Evolutionary conservation across 1,140 invertebrate species (phyloP).

Genomic region (Lamellibrachia luymesi): DNA sequence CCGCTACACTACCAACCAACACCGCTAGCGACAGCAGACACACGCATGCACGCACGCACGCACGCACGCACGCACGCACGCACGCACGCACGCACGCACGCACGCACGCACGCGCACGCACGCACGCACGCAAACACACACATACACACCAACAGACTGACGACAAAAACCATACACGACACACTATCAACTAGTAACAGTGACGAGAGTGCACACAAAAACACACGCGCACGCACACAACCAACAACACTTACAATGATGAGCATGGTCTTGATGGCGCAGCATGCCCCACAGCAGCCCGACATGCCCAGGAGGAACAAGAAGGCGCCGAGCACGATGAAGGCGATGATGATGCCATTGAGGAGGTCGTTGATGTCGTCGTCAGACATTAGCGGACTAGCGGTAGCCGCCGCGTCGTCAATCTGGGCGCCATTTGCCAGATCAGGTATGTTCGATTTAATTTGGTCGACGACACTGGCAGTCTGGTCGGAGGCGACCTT

Average conservation of each 20-base stretch:
- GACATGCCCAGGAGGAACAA: conserved; percentile 29
- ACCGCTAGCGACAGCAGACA: background rate
- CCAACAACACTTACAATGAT: conserved; percentile 26
- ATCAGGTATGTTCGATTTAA: background rate
- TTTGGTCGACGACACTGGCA: background rate
- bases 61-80: no score
- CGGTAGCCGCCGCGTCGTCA: background rate
- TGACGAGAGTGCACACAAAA: background rate
- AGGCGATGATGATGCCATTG: conserved; percentile 26
- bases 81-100: no score
- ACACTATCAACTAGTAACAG: background rate
- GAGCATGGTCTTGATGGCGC: conserved; percentile 28
- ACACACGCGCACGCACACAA: background rate
- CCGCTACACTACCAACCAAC: background rate
- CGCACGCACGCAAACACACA: background rate
- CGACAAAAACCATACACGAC: background rate
- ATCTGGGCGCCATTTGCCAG: background rate
- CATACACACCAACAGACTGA: background rate
- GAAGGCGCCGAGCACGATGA: conserved; percentile 32
- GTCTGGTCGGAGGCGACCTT: background rate
- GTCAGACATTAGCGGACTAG: background rate
- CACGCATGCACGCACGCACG: no score
- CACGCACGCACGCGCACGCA: no score
- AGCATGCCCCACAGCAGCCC: conserved; percentile 32
- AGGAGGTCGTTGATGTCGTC: conserved; percentile 27